A percentile compares a stretch with the other conserved stretches of the same genome.
Evolutionary conservation across 2,797 vertebrate genomes (phyloP).

Genomic region (Eulemur mongoz): DNA sequence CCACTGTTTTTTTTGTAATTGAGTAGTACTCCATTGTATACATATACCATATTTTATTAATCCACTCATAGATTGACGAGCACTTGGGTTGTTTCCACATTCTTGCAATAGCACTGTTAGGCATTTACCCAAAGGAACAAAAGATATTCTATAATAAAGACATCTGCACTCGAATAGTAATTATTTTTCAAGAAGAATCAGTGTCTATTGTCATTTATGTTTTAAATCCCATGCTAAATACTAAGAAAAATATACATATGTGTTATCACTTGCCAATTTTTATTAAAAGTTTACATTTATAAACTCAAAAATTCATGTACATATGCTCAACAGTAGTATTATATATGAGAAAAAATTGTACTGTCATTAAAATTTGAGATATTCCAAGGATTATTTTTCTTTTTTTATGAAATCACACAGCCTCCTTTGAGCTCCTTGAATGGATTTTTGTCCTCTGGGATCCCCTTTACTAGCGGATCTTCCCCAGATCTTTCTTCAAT

Average conservation of each 20-base stretch:
- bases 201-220: neutral
- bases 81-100: no score
- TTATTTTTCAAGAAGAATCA: neutral
- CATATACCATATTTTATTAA: no score
- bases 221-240: neutral
- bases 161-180: no score
- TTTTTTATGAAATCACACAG: constrained; percentile 91
- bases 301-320: neutral
- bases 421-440: constrained; percentile 99
- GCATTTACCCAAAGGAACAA: no score
- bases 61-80: no score
- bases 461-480: constrained; percentile 94
- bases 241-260: neutral
- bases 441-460: constrained; percentile 97
- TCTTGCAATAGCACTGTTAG: no score
- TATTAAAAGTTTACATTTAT: constrained; percentile 53
- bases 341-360: neutral
- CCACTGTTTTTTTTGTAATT: no score
- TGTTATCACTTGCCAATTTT: constrained; percentile 37
- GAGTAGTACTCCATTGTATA: no score
- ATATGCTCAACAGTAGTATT: neutral
- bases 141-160: no score
- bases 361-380: constrained; percentile 6
- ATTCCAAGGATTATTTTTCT: neutral
- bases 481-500: constrained; percentile 92